phyloP scores from a whole-genome alignment of 1,140 invertebrate genomes.

The Lordiphosa mommai region DNA sequence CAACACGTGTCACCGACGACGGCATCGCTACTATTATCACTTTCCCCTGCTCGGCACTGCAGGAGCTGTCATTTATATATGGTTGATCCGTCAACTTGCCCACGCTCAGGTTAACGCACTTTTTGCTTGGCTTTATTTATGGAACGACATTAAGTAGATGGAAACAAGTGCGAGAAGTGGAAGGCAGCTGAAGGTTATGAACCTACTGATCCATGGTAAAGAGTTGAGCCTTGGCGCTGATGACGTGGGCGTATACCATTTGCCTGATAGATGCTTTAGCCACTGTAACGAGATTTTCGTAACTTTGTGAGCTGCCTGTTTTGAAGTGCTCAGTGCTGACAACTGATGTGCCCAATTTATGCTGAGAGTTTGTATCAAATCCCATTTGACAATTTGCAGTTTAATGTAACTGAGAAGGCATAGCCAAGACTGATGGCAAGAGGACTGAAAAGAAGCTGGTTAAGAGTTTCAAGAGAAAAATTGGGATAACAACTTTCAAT shows the following conservation, averaged over 20 bases:
- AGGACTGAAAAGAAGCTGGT: no score
- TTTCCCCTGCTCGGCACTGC: slow-evolving; percentile 18
- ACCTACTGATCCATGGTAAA: slow-evolving; percentile 37
- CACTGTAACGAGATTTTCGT: slow-evolving; percentile 41
- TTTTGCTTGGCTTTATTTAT: slow-evolving; percentile 65
- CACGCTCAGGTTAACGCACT: slow-evolving; percentile 43
- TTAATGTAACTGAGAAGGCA: background rate
- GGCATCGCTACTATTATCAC: slow-evolving; percentile 45
- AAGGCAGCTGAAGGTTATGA: slow-evolving; percentile 36
- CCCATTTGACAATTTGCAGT: slow-evolving; percentile 17
- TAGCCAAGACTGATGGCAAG: background rate
- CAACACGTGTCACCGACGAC: slow-evolving; percentile 49
- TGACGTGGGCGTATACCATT: slow-evolving; percentile 55
- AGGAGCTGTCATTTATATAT: slow-evolving; percentile 40
- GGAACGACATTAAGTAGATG: slow-evolving; percentile 33
- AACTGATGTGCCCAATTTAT: slow-evolving; percentile 47
- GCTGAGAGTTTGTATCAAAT: slow-evolving; percentile 23
- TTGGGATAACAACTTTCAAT: no score
- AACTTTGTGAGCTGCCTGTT: slow-evolving; percentile 31
- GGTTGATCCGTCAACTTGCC: slow-evolving; percentile 47
- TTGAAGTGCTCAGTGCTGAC: slow-evolving; percentile 17
- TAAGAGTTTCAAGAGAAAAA: no score
- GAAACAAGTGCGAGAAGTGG: slow-evolving; percentile 22
- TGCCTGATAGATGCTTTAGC: slow-evolving; percentile 53
- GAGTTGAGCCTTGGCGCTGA: slow-evolving; percentile 23